Evolutionary conservation across 1,140 invertebrate genomes (phyloP), one percentile per base, ranked within the genome.

Genomic region (Temnothorax nylanderi): DNA sequence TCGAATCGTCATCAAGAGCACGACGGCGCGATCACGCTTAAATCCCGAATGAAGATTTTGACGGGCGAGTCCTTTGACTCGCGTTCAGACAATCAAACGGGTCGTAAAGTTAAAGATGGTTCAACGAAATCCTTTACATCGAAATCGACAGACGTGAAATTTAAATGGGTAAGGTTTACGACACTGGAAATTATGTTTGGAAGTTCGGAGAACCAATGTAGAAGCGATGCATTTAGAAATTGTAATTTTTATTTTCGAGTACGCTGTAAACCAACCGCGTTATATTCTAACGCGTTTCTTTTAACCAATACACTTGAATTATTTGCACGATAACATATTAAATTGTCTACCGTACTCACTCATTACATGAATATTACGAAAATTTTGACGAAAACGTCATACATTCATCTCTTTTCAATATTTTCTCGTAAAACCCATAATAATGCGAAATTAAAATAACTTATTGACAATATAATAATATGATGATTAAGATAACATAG

Each of bases 1-100:
- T 77, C 88, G 88, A 80, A 72, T 87, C 78, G 44, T 81, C 76
- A 75, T 87, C 69, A 64, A 54, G 74, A 64, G 72, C 82, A 72
- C 89, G 5, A n/a, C 77, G 13, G 51, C 58, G 21, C 76, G 87
- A 81, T 62, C 81, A 78, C 72, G 84, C 67, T 89, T 64, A 64
- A 51, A 80, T 72, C 77, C 64, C 49, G 78, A 74, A 69, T 60
- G 34, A 81, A 47, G 64, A 84, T 75, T 84, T 51, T 49, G 78
- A 82, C 54, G 26, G 26, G 62, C 56, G 80, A 34, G 54, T 47
- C 65, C 21, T 71, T 71, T 5, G 69, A 75, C 44, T 44, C 37
- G 6, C 16, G 21, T n/a, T 6, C 21, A 75, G n/a, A 51, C 26
- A 44, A 64, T 77, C 72, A 44, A 58, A 51, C 18, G n/a, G 18